Conservation (phyloP, 1,140 invertebrate genomes). For the Steinernema khuongi region DNA sequence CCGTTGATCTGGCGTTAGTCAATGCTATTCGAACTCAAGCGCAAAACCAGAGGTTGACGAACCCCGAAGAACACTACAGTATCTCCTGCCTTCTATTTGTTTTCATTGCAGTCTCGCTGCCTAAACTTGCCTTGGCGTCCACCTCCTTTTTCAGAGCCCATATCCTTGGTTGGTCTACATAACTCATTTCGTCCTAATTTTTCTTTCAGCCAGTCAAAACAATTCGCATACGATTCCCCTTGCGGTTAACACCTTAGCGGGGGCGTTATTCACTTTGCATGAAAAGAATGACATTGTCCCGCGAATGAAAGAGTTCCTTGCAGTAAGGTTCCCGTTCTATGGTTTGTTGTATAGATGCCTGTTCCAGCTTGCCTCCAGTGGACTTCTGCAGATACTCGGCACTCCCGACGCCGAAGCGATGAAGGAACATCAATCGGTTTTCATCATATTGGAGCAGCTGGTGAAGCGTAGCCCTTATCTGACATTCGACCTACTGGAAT, state of each 20-base stretch:
- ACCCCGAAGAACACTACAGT: conserved; percentile 81
- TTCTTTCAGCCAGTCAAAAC: conserved; percentile 64
- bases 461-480: conserved; percentile 49
- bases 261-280: conserved; percentile 86
- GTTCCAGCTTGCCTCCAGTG: conserved; percentile 53
- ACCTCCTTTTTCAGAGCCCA: conserved; percentile 71
- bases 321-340: conserved; percentile 61
- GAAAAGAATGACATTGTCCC: conserved; percentile 90
- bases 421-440: conserved; percentile 46
- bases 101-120: conserved; percentile 93
- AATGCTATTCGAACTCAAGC: conserved; percentile 78
- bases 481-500: conserved; percentile 51
- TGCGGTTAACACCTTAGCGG: conserved; percentile 93
- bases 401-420: conserved; percentile 34
- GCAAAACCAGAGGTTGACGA: conserved; percentile 63
- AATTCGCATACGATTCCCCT: conserved; percentile 95
- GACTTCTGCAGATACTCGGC: conserved; percentile 48
- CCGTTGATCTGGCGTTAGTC: conserved; percentile 88
- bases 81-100: conserved; percentile 93
- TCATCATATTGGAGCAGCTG: conserved; percentile 52
- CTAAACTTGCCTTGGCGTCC: conserved; percentile 84
- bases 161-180: conserved; percentile 68
- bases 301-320: conserved; percentile 94
- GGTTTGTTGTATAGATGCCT: not conserved
- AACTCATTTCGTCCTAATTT: not conserved